Base-by-base conservation (phyloP, 2,797 vertebrate genomes). In the Agapornis canus region DNA sequence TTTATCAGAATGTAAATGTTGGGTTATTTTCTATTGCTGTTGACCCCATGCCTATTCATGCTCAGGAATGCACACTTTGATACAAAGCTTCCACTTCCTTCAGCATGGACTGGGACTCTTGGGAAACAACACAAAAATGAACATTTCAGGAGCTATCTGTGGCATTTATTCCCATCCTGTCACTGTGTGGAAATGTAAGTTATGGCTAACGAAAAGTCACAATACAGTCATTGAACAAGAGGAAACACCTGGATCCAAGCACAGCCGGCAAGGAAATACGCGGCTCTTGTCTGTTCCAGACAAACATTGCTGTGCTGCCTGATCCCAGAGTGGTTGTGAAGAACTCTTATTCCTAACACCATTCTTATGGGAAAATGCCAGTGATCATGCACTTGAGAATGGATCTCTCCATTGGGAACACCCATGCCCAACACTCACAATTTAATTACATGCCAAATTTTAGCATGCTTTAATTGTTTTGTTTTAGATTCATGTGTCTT, bases 231-330 rank as follows among this genome's bases (percentile, higher is more conserved):
- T 32, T 92, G 75, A 95, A 66, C 18, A 39, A 80, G 94, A 93
- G 96, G 96, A 97, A 96, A 78, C 93, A 95, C 81, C 95, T 96
- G 96, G 51, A 29, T 42, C 23, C 48, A 87, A 68, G 56, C 70
- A 42, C 32, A 84, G 70, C 70, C 0, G 0, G 56, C 45, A 52
- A 92, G 94, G 93, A 95, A 97, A 87, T 2, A 7, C 0, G 2
- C 3, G 0, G 63, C n/a, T 77, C 64, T 56, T 89, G 51, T 69
- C 70, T 43, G 7, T 73, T 51, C 61, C 70, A 49, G 40, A 66
- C 29, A 49, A 78, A 45, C 1, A 20, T 57, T 68, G 76, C 77
- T 75, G 59, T 35, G 49, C 52, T 86, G 57, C 66, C 37, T 84
- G 42, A 69, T 70, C 73, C 29, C 54, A 48, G 27, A 18, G 16